Percentiles rank a stretch among this genome's conserved stretches.
Conservation (phyloP, 2,113 vertebrate genomes). For the Festucalex cinctus region DNA sequence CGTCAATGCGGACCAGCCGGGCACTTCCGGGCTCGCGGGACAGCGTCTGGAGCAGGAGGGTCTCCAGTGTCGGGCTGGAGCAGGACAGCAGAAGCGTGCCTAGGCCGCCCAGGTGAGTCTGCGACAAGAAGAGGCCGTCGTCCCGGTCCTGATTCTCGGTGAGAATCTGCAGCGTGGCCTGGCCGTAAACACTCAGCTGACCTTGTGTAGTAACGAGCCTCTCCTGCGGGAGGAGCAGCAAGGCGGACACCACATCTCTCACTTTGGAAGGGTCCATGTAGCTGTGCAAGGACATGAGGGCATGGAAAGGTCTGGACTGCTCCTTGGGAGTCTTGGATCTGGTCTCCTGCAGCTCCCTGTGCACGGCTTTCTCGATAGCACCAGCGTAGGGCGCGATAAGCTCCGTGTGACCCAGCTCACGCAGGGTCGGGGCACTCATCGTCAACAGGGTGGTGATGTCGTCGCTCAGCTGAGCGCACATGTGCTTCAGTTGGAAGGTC, state of each 20-base stretch:
- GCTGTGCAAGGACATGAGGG: slow-evolving; percentile 74
- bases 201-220: slow-evolving; percentile 58
- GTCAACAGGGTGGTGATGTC: slow-evolving; percentile 75
- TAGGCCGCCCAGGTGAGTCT: slow-evolving; percentile 76
- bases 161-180: slow-evolving; percentile 77
- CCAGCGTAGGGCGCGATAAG: slow-evolving; percentile 69
- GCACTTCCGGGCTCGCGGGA: slow-evolving; percentile 70
- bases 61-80: slow-evolving; percentile 71
- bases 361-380: slow-evolving; percentile 67
- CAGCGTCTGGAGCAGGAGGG: slow-evolving; percentile 75
- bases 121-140: slow-evolving; percentile 61
- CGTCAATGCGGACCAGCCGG: slow-evolving; percentile 54
- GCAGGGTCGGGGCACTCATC: slow-evolving; percentile 59
- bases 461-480: slow-evolving; percentile 73
- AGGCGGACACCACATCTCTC: slow-evolving; percentile 72
- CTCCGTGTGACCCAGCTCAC: slow-evolving; percentile 44
- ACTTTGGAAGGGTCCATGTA: slow-evolving; percentile 74
- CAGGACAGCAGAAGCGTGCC: slow-evolving; percentile 74
- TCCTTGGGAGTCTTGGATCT: background rate
- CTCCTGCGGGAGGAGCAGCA: slow-evolving; percentile 78
- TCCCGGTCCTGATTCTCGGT: slow-evolving; percentile 49
- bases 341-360: slow-evolving; percentile 70
- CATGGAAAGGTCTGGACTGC: slow-evolving; percentile 71
- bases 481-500: slow-evolving; percentile 73
- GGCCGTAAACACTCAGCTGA: slow-evolving; percentile 76